Evolutionary conservation across 2,888 invertebrate species (phyloP).

Genomic region (Copidosoma aretas): DNA sequence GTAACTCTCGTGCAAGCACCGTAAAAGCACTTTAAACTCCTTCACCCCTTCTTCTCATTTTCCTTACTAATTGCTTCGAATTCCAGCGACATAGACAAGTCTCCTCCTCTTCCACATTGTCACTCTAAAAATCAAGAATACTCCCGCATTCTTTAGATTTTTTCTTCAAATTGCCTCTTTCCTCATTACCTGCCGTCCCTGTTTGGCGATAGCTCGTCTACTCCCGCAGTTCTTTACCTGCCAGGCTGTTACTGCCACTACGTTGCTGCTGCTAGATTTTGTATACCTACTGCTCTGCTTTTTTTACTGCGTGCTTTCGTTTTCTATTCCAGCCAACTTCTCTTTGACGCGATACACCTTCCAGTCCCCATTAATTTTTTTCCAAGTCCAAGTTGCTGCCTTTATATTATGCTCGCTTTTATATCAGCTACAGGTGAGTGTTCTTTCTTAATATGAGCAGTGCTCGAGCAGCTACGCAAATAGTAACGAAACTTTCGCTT

Average conservation of each 20-base stretch:
- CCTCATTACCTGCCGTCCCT: not conserved
- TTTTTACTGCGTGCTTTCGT: slow-evolving; percentile 9
- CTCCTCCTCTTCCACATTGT: too few relatives aligned
- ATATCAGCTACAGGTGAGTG: slow-evolving; percentile 19
- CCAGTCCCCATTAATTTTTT: too few relatives aligned
- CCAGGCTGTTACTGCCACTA: not conserved
- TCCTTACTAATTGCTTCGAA: too few relatives aligned
- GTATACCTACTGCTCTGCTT: slow-evolving; percentile 1
- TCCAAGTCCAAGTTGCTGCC: too few relatives aligned
- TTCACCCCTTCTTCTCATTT: too few relatives aligned
- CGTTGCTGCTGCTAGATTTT: slow-evolving; percentile 19
- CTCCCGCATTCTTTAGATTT: not conserved
- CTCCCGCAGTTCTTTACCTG: not conserved
- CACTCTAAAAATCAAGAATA: not conserved
- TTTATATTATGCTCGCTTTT: slow-evolving; percentile 28
- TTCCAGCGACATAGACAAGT: too few relatives aligned
- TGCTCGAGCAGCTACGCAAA: too few relatives aligned
- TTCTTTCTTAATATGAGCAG: too few relatives aligned
- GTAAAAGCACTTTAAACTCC: too few relatives aligned
- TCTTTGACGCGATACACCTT: slow-evolving; percentile 11
- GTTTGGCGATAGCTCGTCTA: not conserved
- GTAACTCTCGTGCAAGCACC: too few relatives aligned
- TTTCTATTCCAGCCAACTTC: slow-evolving; percentile 7
- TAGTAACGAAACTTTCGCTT: too few relatives aligned
- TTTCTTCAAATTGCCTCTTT: not conserved